A percentile compares a stretch with the other conserved stretches of the same genome.
These are phyloP conservation scores for Gasterosteus nipponicus DNA, from an alignment of 2,113 vertebrate genomes.

Conservation along the genomic window DNA sequence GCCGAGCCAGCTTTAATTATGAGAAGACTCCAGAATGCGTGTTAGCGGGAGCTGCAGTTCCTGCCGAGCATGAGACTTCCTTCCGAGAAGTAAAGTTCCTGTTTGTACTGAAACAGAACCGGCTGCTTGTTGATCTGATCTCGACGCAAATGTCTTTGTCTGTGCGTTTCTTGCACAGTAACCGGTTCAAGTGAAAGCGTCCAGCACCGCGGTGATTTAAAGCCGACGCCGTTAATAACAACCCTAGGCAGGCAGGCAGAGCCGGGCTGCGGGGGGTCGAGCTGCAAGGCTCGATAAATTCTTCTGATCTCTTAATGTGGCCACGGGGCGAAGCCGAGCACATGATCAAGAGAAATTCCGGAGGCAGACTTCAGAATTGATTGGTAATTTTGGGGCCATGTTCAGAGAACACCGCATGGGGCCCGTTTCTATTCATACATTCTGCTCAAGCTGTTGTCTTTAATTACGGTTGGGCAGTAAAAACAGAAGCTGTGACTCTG, in stretches of 20 bases:
- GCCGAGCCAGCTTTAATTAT: constrained; percentile 62
- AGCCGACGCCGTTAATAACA: constrained; percentile 40
- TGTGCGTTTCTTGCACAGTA: neutral
- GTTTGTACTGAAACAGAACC: constrained; percentile 19
- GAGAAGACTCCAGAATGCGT: constrained; percentile 50
- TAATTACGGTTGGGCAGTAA: constrained; percentile 67
- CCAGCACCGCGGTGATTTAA: constrained; percentile 9
- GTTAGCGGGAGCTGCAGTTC: constrained; percentile 32
- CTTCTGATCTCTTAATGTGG: constrained; percentile 59
- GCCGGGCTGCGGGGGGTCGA: constrained; percentile 19
- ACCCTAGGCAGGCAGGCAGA: neutral
- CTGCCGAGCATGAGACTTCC: neutral
- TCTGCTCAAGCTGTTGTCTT: constrained; percentile 61
- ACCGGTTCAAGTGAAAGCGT: neutral
- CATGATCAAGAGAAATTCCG: constrained; percentile 67
- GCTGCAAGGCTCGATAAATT: constrained; percentile 31
- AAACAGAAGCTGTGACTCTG: constrained; percentile 67
- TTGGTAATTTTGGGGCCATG: constrained; percentile 60
- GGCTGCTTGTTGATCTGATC: neutral
- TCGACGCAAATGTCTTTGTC: no score
- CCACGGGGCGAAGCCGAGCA: constrained; percentile 43
- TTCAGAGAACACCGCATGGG: constrained; percentile 65
- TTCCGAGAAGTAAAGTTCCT: constrained; percentile 26
- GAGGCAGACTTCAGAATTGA: constrained; percentile 56
- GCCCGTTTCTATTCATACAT: constrained; percentile 50